Percentiles rank a stretch among this genome's conserved stretches.
phyloP scores from a whole-genome alignment of 1,140 invertebrate species.

The Trichoplusia ni region DNA sequence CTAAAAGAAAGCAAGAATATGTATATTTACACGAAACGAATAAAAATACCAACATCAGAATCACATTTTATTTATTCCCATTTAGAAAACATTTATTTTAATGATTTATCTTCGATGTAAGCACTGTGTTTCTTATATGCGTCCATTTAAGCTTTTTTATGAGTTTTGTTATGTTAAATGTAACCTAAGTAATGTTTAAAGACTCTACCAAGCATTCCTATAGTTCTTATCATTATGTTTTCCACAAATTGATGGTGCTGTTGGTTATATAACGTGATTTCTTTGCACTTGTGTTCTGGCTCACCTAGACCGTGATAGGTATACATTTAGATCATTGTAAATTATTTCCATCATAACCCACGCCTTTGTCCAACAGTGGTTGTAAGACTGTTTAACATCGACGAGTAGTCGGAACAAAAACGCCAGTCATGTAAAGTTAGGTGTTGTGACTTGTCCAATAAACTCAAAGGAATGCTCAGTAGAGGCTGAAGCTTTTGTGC shows the following conservation, averaged over 20 bases:
- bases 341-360: too few relatives aligned
- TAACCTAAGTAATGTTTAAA: not conserved
- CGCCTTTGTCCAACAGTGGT: too few relatives aligned
- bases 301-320: too few relatives aligned
- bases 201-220: conserved; percentile 8
- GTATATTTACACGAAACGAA: conserved; percentile 17
- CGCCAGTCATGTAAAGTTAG: too few relatives aligned
- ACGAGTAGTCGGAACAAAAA: too few relatives aligned
- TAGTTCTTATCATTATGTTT: too few relatives aligned
- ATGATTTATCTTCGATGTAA: conserved; percentile 32
- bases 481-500: conserved; percentile 10
- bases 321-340: too few relatives aligned
- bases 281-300: too few relatives aligned
- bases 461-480: conserved; percentile 1
- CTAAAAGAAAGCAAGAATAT: not conserved
- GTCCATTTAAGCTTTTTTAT: not conserved
- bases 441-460: too few relatives aligned
- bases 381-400: too few relatives aligned
- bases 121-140: conserved; percentile 8
- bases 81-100: conserved; percentile 54
- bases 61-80: conserved; percentile 44
- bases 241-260: too few relatives aligned
- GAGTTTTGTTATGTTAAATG: not conserved
- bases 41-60: conserved; percentile 14
- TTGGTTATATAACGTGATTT: too few relatives aligned